Base-by-base conservation (phyloP, 2,888 invertebrate genomes). In the Drosophila fungiperda region DNA sequence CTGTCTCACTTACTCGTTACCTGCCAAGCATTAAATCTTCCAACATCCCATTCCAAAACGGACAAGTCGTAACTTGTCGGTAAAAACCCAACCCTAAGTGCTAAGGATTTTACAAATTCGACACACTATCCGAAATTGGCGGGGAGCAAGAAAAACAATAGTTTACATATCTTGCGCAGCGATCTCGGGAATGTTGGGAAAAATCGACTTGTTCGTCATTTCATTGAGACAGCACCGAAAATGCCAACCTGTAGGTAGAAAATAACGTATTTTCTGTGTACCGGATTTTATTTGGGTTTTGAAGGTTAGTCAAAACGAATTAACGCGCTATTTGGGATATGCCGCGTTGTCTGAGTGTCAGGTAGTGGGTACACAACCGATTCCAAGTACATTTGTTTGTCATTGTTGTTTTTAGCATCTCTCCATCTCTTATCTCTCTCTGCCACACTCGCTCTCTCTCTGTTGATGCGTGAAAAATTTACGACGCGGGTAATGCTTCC, bases 281-380 rank as follows among this genome's bases (percentile, higher is more conserved):
- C 70, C 64, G 65, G 52, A 68, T 60, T 76, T 45, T 67, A 66
- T 77, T 71, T 88, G 58, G 61, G 68, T 72, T 79, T 68, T 69
- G 73, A 87, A 86, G 90, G 90, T 82, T 89, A 89, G 86, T 89
- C 80, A 89, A 89, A 82, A 88, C 88, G 78, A 78, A 90, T 90
- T 90, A 88, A 80, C 82, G 86, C 76, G 76, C 73, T 78, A 82
- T 87, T 90, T 88, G 64, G 86, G 84, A 69, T 62, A 66, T 71
- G 42, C 65, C 67, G 70, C 55, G 69, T 64, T 35, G 55, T 65
- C 62, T 69, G 68, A 65, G 82, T 72, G 71, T 73, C 90, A 90
- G 90, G 87, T 90, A 66, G 52, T 61, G 29, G 50, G 55, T 23
- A 67, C 32, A 67, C 62, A 78, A 55, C 35, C 60, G 36, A 59